These are phyloP conservation scores for Perdita meconis DNA, from an alignment of 2,888 invertebrate genomes.

Conservation along the genomic window DNA sequence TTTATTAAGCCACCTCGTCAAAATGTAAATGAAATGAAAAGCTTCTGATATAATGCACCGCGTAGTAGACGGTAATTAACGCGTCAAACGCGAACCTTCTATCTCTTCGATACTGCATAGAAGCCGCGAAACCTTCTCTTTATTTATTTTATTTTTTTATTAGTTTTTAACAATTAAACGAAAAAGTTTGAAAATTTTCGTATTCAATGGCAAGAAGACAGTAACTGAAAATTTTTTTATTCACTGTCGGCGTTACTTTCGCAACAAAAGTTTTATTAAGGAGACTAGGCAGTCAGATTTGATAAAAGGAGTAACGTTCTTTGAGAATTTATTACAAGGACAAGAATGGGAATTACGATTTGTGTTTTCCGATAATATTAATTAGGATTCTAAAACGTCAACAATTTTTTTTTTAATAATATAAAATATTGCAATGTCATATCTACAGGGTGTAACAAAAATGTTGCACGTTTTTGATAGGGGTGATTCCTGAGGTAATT, in stretches of 20 bases:
- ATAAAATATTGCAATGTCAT: too few relatives aligned
- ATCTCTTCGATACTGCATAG: constrained; percentile 30
- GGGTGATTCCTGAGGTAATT: too few relatives aligned
- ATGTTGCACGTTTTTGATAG: too few relatives aligned
- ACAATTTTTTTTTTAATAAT: too few relatives aligned
- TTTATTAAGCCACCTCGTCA: constrained; percentile 67
- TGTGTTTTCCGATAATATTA: too few relatives aligned
- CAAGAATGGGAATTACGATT: too few relatives aligned
- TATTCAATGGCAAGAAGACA: constrained; percentile 5
- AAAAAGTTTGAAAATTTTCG: background rate
- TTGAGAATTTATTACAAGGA: too few relatives aligned
- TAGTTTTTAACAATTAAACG: background rate
- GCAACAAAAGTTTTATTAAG: constrained; percentile 22
- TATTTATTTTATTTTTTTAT: background rate
- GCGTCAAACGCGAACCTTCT: background rate
- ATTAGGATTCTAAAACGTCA: too few relatives aligned
- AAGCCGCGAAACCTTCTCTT: constrained; percentile 6
- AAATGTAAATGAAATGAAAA: constrained; percentile 71
- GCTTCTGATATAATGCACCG: constrained; percentile 45
- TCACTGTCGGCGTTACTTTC: constrained; percentile 2
- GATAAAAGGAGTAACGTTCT: too few relatives aligned
- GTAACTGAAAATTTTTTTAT: constrained; percentile 45
- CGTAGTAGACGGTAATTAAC: constrained; percentile 64
- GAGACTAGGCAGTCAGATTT: too few relatives aligned
- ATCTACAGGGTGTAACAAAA: too few relatives aligned